phyloP scores from a whole-genome alignment of 2,113 vertebrate species.

The Gasterosteus nipponicus region DNA sequence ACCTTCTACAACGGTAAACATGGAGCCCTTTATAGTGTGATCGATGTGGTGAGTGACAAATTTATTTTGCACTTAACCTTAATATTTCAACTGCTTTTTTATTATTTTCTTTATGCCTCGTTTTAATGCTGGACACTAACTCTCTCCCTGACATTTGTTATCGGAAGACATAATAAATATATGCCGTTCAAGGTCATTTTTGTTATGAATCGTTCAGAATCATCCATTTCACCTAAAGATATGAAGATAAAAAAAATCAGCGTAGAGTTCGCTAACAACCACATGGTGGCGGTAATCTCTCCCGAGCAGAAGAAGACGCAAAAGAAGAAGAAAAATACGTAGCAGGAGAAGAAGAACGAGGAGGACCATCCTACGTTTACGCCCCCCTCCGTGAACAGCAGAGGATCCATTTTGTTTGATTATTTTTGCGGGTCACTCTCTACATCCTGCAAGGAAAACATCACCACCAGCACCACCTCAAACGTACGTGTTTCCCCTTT shows the following conservation, averaged over 20 bases:
- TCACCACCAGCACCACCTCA: rapidly evolving
- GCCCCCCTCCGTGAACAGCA: not conserved
- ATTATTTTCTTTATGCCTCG: not conserved
- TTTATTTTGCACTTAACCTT: no score
- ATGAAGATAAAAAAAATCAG: no score
- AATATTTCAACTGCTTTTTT: not conserved
- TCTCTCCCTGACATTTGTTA: not conserved
- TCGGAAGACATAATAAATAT: not conserved
- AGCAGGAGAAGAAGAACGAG: not conserved
- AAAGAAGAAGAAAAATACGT: not conserved
- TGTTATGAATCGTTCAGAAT: not conserved
- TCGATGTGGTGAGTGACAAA: not conserved
- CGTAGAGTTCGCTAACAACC: not conserved
- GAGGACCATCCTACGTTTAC: not conserved
- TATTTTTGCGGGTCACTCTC: not conserved
- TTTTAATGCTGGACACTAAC: not conserved
- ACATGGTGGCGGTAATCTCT: not conserved
- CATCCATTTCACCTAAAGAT: not conserved
- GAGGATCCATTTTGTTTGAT: conserved; percentile 77
- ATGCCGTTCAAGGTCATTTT: not conserved
- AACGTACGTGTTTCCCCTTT: conserved; percentile 18
- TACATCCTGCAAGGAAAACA: not conserved
- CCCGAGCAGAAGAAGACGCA: not conserved
- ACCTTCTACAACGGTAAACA: not conserved
- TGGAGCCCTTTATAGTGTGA: not conserved